Conservation (phyloP, 2,888 invertebrate genomes). For the Punctoribates punctum region DNA sequence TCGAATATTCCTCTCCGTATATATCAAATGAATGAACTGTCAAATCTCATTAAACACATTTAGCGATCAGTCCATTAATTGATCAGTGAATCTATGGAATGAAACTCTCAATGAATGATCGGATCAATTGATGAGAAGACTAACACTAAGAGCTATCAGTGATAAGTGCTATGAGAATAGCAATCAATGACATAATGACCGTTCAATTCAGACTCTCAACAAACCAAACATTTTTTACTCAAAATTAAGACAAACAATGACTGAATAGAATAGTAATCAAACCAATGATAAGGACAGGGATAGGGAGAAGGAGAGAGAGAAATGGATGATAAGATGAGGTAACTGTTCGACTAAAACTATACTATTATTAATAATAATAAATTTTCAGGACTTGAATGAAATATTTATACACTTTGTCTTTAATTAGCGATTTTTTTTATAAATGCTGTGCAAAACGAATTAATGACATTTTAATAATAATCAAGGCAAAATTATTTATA, state of each 20-base stretch:
- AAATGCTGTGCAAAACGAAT: constrained; percentile 11
- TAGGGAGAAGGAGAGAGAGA: background rate
- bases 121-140: background rate
- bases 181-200: too few relatives aligned
- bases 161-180: too few relatives aligned
- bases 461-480: constrained; percentile 15
- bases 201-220: too few relatives aligned
- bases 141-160: background rate
- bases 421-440: background rate
- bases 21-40: too few relatives aligned
- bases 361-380: background rate
- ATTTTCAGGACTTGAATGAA: background rate
- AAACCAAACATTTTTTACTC: too few relatives aligned
- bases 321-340: background rate
- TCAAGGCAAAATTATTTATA: background rate
- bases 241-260: too few relatives aligned
- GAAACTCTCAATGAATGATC: background rate
- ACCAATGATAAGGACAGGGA: background rate
- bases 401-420: constrained; percentile 12
- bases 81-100: background rate
- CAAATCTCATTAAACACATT: too few relatives aligned
- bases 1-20: background rate
- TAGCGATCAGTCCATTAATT: background rate
- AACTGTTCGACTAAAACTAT: constrained; percentile 12
- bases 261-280: too few relatives aligned